A percentile compares a stretch with the other conserved stretches of the same genome.
Evolutionary conservation across 2,113 vertebrate genomes (phyloP).

Genomic region (Pteronura brasiliensis): DNA sequence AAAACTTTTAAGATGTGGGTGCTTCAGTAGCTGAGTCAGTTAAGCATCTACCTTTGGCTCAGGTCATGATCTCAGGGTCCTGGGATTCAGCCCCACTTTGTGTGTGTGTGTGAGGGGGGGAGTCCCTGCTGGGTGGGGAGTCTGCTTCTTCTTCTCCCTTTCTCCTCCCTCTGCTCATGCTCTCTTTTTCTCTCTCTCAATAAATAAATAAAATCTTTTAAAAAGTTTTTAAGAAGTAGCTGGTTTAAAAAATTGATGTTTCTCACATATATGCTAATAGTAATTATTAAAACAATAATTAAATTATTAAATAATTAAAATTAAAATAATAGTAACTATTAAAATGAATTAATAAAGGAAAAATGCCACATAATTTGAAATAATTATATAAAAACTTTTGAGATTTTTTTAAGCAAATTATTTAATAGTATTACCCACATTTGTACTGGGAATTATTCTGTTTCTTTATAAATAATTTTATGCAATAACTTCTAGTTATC

Average conservation of each 20-base stretch:
- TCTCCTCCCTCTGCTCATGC: background rate
- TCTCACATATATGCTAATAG: background rate
- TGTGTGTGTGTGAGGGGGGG: too few species aligned
- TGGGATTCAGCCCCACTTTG: background rate
- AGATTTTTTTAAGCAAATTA: background rate
- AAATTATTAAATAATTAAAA: background rate
- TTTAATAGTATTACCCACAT: background rate
- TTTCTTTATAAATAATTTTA: background rate
- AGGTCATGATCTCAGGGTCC: background rate
- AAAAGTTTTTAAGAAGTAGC: background rate
- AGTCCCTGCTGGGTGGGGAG: background rate
- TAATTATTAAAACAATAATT: background rate
- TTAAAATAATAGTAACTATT: background rate
- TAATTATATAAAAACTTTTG: background rate
- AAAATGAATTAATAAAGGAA: background rate
- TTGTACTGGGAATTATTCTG: background rate
- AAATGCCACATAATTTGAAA: background rate
- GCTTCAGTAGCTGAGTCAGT: background rate
- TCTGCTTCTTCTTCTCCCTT: background rate
- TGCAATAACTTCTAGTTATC: background rate
- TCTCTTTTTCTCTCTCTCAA: background rate
- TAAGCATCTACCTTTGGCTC: background rate
- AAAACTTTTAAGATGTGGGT: background rate
- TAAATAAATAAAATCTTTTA: background rate
- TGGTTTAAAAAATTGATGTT: background rate